phyloP scores from a whole-genome alignment of 1,140 invertebrate genomes.

The Drosophila melanica region DNA sequence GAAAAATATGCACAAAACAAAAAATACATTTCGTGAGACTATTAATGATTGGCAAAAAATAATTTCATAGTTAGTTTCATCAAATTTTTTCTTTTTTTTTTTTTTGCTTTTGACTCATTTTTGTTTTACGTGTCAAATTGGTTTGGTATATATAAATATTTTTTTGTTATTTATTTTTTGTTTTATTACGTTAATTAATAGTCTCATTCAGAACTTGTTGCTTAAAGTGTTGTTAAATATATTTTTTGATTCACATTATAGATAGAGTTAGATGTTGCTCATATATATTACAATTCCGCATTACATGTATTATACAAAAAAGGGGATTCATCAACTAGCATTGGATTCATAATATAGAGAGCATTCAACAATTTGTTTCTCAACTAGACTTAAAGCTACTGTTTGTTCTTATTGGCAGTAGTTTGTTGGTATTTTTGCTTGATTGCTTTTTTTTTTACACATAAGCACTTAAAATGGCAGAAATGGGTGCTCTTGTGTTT shows the following conservation, averaged over 20 bases:
- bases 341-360: not conserved
- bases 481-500: slow-evolving; percentile 79
- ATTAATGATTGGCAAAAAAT: slow-evolving; percentile 71
- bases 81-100: slow-evolving; percentile 34
- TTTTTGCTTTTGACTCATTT: slow-evolving; percentile 31
- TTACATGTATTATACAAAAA: slow-evolving; percentile 31
- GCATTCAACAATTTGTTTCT: slow-evolving; percentile 9
- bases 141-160: too few relatives aligned
- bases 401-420: slow-evolving; percentile 84
- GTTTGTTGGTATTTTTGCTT: slow-evolving; percentile 32
- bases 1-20: slow-evolving; percentile 83
- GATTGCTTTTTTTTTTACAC: slow-evolving; percentile 11
- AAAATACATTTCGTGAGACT: slow-evolving; percentile 84
- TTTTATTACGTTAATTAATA: slow-evolving; percentile 69
- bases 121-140: not conserved
- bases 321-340: not conserved
- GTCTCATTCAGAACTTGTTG: slow-evolving; percentile 84
- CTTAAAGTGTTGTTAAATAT: slow-evolving; percentile 82
- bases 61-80: slow-evolving; percentile 42
- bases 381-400: slow-evolving; percentile 75
- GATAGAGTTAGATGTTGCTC: slow-evolving; percentile 45
- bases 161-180: slow-evolving; percentile 9
- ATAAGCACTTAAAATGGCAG: slow-evolving; percentile 57
- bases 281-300: slow-evolving; percentile 65
- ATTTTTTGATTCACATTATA: slow-evolving; percentile 76